These are phyloP conservation scores for Erynnis tages DNA, from an alignment of 2,888 invertebrate species.

Conservation along the genomic window DNA sequence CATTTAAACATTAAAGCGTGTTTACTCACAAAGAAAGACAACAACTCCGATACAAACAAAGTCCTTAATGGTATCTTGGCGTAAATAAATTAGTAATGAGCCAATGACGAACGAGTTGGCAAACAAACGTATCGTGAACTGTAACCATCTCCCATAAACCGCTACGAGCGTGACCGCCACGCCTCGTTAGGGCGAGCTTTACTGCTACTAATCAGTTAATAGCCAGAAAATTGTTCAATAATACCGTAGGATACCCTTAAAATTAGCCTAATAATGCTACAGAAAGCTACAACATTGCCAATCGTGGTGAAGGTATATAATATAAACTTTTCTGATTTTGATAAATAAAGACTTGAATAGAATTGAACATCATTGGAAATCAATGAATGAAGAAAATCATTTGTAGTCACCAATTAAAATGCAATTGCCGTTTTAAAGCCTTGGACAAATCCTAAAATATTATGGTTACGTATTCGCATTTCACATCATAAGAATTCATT, in stretches of 20 bases:
- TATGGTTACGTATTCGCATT: too few species aligned
- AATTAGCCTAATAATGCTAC: too few species aligned
- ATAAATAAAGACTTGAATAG: too few species aligned
- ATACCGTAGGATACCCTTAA: not conserved
- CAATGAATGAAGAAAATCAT: too few species aligned
- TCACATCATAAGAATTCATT: too few species aligned
- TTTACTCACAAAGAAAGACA: slow-evolving; percentile 1
- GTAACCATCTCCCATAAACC: not conserved
- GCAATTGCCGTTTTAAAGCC: too few species aligned
- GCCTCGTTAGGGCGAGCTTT: slow-evolving; percentile 6
- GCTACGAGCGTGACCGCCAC: slow-evolving; percentile 10
- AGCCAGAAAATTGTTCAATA: not conserved
- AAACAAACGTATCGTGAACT: not conserved
- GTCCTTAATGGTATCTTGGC: slow-evolving; percentile 3
- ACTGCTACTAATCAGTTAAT: slow-evolving; percentile 14
- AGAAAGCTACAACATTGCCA: too few species aligned
- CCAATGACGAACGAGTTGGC: slow-evolving; percentile 4
- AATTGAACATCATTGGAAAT: too few species aligned
- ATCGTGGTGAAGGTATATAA: too few species aligned
- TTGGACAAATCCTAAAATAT: too few species aligned
- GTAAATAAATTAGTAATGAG: slow-evolving; percentile 13
- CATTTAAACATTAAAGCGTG: not conserved
- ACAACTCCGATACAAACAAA: not conserved
- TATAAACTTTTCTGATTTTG: too few species aligned
- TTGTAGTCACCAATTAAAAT: too few species aligned